Evolutionary conservation across 2,113 vertebrate genomes (phyloP), one percentile per base, ranked within the genome.

Genomic region (Nettapus auritus): DNA sequence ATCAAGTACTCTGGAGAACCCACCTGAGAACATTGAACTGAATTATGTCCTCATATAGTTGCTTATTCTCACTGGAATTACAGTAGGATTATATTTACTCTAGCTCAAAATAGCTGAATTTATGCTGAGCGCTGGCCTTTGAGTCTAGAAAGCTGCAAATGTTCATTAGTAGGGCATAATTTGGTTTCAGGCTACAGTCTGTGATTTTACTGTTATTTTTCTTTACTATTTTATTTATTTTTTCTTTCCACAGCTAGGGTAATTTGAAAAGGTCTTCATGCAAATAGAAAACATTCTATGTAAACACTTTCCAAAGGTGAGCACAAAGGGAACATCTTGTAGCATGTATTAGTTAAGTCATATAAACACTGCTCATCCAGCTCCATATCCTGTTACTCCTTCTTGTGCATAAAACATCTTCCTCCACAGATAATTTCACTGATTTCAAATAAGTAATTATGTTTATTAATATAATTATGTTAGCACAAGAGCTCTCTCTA

Each of bases 401-500:
- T 66, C 18, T 33, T 56, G 9, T 69, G 10, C 81, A 16, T 19
- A 82, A 73, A 19, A 36, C 12, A 1, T 63, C 74, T 80, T 91
- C 17, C 11, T 67, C 62, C 38, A 40, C 13, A 90, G 59, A 82
- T 79, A 73, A 87, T 92, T 88, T 31, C 55, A 87, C 66, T 80
- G 70, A 94, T 96, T 97, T 96, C 34, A 97, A 92, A 89, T 73
- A 94, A 92, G 91, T 95, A 97, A 96, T 97, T 96, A 97, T 94
- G 96, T 95, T 97, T 95, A 96, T 97, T 97, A 97, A 95, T 97
- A 94, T 94, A 97, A 97, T 97, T 97, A 97, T 88, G 91, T 91
- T 96, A 95, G 95, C 96, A 96, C 96, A 95, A 97, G 96, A 97
- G 96, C 96, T 97, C 96, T 96, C 94, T 97, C 96, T 97, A 97